Conservation (phyloP, 1,140 invertebrate species). For the Gonioctena quinquepunctata region DNA sequence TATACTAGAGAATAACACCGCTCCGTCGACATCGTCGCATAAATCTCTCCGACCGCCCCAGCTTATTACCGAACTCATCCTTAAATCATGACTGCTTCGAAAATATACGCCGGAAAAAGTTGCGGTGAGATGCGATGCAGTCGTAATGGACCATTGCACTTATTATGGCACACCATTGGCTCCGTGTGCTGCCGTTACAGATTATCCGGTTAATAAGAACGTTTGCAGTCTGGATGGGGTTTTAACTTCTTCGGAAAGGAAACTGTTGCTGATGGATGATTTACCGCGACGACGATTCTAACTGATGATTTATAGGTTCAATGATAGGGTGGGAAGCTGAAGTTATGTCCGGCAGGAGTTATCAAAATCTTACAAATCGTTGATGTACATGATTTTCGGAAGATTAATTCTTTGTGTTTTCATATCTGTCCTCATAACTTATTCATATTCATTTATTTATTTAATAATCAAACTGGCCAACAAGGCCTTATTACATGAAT, state of each 20-base stretch:
- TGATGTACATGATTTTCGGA: no score
- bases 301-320: neutral
- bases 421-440: no score
- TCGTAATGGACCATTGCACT: slow-evolving; percentile 53
- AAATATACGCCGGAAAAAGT: slow-evolving; percentile 48
- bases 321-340: no score
- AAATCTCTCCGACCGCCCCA: slow-evolving; percentile 22
- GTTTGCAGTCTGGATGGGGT: neutral
- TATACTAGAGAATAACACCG: slow-evolving; percentile 50
- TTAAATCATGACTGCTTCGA: slow-evolving; percentile 22
- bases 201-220: slow-evolving; percentile 36
- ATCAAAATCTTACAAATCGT: no score
- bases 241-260: slow-evolving; percentile 6
- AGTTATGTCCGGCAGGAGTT: no score
- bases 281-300: neutral
- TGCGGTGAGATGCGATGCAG: slow-evolving; percentile 38
- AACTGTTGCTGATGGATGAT: neutral
- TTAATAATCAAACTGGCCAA: no score
- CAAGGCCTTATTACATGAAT: no score
- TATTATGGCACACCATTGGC: slow-evolving; percentile 53
- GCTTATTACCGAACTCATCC: slow-evolving; percentile 17
- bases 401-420: no score
- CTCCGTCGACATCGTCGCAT: slow-evolving; percentile 33
- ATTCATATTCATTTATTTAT: no score
- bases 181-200: slow-evolving; percentile 37